These are phyloP conservation scores for Lasioglossum zephyrum DNA, from an alignment of 2,888 invertebrate species.

Conservation along the genomic window DNA sequence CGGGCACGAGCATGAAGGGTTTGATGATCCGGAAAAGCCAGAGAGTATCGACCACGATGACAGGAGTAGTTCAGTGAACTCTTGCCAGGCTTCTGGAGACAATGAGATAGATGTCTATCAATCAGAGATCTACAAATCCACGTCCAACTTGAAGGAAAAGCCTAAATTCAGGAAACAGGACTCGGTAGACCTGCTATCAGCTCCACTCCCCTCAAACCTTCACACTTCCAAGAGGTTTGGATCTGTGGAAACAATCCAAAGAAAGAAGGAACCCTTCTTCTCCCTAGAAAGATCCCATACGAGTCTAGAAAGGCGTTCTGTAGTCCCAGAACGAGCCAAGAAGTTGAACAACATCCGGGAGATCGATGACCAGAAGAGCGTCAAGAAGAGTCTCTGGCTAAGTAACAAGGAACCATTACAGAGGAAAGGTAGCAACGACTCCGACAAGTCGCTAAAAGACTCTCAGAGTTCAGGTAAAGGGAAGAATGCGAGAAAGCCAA, in stretches of 20 bases:
- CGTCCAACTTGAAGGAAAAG: conserved; percentile 39
- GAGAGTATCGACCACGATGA: conserved; percentile 52
- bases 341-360: conserved; percentile 76
- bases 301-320: conserved; percentile 69
- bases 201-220: conserved; percentile 56
- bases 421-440: conserved; percentile 75
- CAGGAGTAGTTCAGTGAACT: conserved; percentile 50
- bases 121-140: neutral
- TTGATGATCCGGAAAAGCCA: conserved; percentile 41
- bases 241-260: conserved; percentile 73
- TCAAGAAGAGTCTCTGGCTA: conserved; percentile 56
- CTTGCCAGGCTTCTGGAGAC: conserved; percentile 48
- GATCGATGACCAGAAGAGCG: conserved; percentile 68
- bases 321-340: conserved; percentile 63
- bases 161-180: conserved; percentile 72
- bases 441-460: conserved; percentile 71
- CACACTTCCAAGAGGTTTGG: conserved; percentile 72
- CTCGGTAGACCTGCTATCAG: conserved; percentile 67
- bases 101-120: conserved; percentile 34
- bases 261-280: conserved; percentile 62
- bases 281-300: conserved; percentile 72
- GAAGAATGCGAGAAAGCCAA: conserved; percentile 70
- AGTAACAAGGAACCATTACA: conserved; percentile 62
- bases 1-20: conserved; percentile 35
- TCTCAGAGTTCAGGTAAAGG: conserved; percentile 8